phyloP scores from a whole-genome alignment of 2,888 invertebrate genomes.

The Leucophora obtusa region DNA sequence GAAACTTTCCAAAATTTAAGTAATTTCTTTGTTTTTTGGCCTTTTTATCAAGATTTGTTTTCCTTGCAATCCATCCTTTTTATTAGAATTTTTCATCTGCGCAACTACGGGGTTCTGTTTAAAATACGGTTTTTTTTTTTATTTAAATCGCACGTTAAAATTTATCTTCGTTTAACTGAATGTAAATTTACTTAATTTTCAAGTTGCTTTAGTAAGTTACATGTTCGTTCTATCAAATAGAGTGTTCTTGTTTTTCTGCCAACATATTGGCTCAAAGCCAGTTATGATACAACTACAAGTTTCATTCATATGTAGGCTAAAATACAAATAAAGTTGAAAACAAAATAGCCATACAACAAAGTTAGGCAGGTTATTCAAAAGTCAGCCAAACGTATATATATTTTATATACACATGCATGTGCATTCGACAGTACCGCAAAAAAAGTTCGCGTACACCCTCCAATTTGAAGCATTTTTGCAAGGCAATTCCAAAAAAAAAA shows the following conservation, averaged over 20 bases:
- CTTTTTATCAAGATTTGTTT: too few relatives aligned
- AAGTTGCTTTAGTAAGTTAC: constrained; percentile 10
- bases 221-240: constrained; percentile 44
- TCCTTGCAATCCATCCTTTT: too few relatives aligned
- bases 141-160: background rate
- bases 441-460: too few relatives aligned
- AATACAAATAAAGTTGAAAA: background rate
- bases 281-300: constrained; percentile 20
- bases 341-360: background rate
- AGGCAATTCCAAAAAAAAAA: too few relatives aligned
- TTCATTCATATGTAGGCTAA: constrained; percentile 24
- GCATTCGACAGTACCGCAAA: too few relatives aligned
- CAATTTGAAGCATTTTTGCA: too few relatives aligned
- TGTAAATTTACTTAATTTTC: background rate
- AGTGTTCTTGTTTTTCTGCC: constrained; percentile 27
- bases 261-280: constrained; percentile 55
- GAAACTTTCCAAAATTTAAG: too few relatives aligned
- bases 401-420: background rate
- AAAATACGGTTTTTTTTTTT: too few relatives aligned
- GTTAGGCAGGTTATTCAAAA: constrained; percentile 34
- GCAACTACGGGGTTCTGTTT: too few relatives aligned
- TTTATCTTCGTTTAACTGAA: background rate
- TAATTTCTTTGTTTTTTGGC: too few relatives aligned
- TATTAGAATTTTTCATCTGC: too few relatives aligned
- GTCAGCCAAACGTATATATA: constrained; percentile 6